Conservation (phyloP, 2,113 vertebrate genomes). For the Nycticebus coucang region DNA sequence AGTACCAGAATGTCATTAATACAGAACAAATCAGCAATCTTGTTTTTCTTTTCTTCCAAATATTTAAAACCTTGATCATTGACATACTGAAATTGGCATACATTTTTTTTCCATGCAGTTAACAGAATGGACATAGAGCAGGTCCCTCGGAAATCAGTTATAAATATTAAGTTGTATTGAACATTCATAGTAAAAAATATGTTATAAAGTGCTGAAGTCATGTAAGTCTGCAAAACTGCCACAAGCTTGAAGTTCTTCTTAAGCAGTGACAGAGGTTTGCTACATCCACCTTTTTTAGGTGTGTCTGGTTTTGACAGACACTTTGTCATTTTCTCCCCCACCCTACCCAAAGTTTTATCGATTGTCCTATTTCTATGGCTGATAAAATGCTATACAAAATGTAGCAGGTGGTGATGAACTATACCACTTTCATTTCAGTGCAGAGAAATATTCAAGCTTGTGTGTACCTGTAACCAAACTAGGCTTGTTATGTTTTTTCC, state of each 20-base stretch:
- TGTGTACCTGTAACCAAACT: constrained; percentile 78
- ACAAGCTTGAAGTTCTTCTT: constrained; percentile 57
- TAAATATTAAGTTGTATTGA: constrained; percentile 76
- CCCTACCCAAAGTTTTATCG: constrained; percentile 55
- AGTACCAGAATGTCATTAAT: constrained; percentile 83
- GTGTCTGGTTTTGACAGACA: constrained; percentile 64
- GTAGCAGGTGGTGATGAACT: constrained; percentile 75
- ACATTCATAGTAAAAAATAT: constrained; percentile 76
- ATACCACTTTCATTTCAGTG: constrained; percentile 78
- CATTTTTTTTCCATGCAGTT: constrained; percentile 77
- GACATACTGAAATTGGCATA: constrained; percentile 76
- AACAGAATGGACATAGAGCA: constrained; percentile 77
- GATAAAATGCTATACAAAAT: constrained; percentile 69
- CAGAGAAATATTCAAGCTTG: constrained; percentile 78
- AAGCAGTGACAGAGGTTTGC: constrained; percentile 75
- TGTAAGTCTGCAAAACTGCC: constrained; percentile 67
- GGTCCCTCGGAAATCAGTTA: constrained; percentile 79
- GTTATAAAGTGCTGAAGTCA: constrained; percentile 88
- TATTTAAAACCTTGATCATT: constrained; percentile 70
- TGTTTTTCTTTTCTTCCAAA: constrained; percentile 68
- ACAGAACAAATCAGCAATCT: constrained; percentile 78
- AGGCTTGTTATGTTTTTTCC: constrained; percentile 81
- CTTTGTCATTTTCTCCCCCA: neutral
- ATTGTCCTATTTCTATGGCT: constrained; percentile 85
- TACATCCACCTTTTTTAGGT: constrained; percentile 73